A percentile compares a stretch with the other conserved stretches of the same genome.
These are phyloP conservation scores for Prenolepis imparis DNA, from an alignment of 2,888 invertebrate species.

Conservation along the genomic window DNA sequence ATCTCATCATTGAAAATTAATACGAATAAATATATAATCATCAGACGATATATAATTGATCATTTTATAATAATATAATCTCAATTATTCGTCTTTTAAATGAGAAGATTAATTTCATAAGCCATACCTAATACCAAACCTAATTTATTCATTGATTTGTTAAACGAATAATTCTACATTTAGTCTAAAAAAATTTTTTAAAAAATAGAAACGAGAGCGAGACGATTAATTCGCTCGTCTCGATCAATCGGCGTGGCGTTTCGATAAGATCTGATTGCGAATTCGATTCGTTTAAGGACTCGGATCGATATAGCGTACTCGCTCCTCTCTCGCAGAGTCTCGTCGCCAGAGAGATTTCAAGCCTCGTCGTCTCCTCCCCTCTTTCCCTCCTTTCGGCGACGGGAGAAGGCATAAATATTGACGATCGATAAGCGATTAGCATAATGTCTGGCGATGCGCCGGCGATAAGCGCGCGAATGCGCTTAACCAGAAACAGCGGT, in stretches of 20 bases:
- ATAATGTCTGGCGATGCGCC: slow-evolving; percentile 56
- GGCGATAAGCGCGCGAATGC: slow-evolving; percentile 55
- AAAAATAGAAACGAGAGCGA: slow-evolving; percentile 15
- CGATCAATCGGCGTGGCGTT: slow-evolving; percentile 74
- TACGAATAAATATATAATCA: not conserved
- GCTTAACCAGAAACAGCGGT: slow-evolving; percentile 55
- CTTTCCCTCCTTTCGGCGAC: not conserved
- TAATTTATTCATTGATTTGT: slow-evolving; percentile 14
- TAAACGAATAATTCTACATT: slow-evolving; percentile 8
- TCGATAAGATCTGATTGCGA: slow-evolving; percentile 80
- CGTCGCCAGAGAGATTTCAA: slow-evolving; percentile 60
- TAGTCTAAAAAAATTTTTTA: not conserved
- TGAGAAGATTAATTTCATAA: not conserved
- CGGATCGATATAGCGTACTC: slow-evolving; percentile 31
- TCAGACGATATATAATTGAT: not conserved
- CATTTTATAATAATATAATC: not conserved
- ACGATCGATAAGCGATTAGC: slow-evolving; percentile 59
- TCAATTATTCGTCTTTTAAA: not conserved
- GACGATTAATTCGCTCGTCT: slow-evolving; percentile 36
- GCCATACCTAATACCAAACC: not conserved
- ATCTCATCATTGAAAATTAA: not conserved
- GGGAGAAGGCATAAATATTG: slow-evolving; percentile 56
- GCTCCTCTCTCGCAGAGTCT: slow-evolving; percentile 42
- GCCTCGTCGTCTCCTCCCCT: slow-evolving; percentile 20
- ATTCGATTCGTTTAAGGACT: slow-evolving; percentile 56